phyloP scores from a whole-genome alignment of 2,113 vertebrate species.

The Chaenogobius annularis region DNA sequence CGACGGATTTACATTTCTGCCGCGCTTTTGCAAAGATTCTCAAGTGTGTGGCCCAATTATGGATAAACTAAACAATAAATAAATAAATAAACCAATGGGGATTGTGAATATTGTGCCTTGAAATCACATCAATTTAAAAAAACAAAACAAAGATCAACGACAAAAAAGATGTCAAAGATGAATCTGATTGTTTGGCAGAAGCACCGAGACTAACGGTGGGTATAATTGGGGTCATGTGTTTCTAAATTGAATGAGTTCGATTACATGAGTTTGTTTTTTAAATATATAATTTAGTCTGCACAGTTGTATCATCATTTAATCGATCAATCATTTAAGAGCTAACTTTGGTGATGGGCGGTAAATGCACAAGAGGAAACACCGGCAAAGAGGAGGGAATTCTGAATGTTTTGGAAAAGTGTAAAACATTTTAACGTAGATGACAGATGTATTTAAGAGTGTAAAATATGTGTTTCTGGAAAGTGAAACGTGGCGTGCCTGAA shows the following conservation, averaged over 20 bases:
- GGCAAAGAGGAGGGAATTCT: slow-evolving; percentile 41
- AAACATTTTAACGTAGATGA: slow-evolving; percentile 31
- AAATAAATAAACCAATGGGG: background rate
- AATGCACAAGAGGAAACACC: slow-evolving; percentile 3
- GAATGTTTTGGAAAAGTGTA: slow-evolving; percentile 49
- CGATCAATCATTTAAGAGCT: background rate
- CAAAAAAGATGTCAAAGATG: too few relatives aligned
- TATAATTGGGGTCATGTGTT: too few relatives aligned
- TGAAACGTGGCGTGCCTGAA: slow-evolving; percentile 58
- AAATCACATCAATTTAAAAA: background rate
- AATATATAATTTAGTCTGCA: background rate
- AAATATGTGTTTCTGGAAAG: slow-evolving; percentile 66
- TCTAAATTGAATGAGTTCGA: too few relatives aligned
- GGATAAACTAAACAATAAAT: background rate
- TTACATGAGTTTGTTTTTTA: background rate
- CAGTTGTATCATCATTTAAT: background rate
- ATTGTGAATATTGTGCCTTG: background rate
- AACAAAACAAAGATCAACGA: background rate
- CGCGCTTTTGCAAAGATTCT: too few relatives aligned
- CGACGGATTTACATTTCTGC: too few relatives aligned
- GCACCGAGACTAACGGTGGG: background rate
- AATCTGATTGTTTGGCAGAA: background rate
- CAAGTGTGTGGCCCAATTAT: background rate
- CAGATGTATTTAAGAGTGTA: slow-evolving; percentile 65
- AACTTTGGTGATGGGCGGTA: background rate